Conservation (phyloP, 2,888 invertebrate genomes). For the Caenorhabditis virilis region DNA sequence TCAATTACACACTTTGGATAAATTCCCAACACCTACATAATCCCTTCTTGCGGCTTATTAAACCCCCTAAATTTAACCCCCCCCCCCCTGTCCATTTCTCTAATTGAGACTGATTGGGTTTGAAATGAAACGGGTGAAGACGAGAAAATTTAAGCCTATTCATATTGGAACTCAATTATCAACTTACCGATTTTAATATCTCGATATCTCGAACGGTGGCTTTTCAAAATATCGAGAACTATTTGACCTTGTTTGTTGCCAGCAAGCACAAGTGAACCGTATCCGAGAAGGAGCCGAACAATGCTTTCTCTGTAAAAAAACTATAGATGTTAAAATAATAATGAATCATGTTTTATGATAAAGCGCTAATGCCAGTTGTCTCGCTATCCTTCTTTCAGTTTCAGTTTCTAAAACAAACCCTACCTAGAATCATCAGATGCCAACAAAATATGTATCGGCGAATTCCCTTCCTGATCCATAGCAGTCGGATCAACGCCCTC, state of each 20-base stretch:
- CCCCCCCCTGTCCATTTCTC: too few species aligned
- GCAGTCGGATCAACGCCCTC: conserved; percentile 35
- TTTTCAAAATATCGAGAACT: conserved; percentile 36
- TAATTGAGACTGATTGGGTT: too few species aligned
- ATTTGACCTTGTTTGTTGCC: conserved; percentile 40
- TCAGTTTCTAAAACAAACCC: too few species aligned
- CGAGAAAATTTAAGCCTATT: too few species aligned
- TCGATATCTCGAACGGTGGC: not conserved
- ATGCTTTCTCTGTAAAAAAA: conserved; percentile 26
- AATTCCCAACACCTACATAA: too few species aligned
- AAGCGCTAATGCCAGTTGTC: too few species aligned
- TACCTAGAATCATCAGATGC: conserved; percentile 13
- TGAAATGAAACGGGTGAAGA: too few species aligned
- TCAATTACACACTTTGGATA: too few species aligned
- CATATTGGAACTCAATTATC: too few species aligned
- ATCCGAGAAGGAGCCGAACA: conserved; percentile 29
- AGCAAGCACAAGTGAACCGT: conserved; percentile 43
- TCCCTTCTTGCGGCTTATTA: too few species aligned
- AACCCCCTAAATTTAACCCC: too few species aligned
- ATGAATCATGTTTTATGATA: not conserved
- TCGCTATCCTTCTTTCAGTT: too few species aligned
- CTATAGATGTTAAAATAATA: not conserved
- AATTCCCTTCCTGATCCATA: conserved; percentile 39
- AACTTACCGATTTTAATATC: conserved; percentile 11
- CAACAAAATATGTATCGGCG: conserved; percentile 52